phyloP scores from a whole-genome alignment of 2,113 vertebrate species.

The Cebidichthys violaceus region DNA sequence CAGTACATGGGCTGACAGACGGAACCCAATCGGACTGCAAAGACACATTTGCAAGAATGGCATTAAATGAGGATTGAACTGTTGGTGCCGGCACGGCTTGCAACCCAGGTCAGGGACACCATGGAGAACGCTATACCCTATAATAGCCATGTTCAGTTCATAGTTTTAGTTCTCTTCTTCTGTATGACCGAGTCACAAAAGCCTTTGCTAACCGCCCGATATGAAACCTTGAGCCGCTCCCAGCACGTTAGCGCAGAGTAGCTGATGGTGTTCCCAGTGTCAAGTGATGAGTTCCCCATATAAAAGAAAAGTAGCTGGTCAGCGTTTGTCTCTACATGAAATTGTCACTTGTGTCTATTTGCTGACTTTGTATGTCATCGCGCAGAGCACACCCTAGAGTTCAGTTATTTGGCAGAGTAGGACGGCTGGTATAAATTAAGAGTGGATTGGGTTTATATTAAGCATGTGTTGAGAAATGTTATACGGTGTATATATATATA shows the following conservation, averaged over 20 bases:
- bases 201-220: background rate
- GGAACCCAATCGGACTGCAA: background rate
- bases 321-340: no score
- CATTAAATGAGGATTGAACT: background rate
- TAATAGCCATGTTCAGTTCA: background rate
- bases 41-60: background rate
- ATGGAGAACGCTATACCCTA: background rate
- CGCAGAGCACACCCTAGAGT: background rate
- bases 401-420: background rate
- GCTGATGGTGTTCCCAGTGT: conserved; percentile 18
- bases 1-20: background rate
- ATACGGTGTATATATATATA: no score
- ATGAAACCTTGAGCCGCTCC: conserved; percentile 1
- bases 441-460: background rate
- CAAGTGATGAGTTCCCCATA: conserved; percentile 1
- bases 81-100: background rate
- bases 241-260: conserved; percentile 17
- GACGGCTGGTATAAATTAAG: background rate
- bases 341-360: no score
- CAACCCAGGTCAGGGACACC: background rate
- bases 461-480: background rate
- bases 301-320: no score
- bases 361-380: background rate
- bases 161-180: background rate
- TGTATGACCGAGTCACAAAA: conserved; percentile 18